Conservation (phyloP, 2,888 invertebrate genomes). For the Spodoptera picta region DNA sequence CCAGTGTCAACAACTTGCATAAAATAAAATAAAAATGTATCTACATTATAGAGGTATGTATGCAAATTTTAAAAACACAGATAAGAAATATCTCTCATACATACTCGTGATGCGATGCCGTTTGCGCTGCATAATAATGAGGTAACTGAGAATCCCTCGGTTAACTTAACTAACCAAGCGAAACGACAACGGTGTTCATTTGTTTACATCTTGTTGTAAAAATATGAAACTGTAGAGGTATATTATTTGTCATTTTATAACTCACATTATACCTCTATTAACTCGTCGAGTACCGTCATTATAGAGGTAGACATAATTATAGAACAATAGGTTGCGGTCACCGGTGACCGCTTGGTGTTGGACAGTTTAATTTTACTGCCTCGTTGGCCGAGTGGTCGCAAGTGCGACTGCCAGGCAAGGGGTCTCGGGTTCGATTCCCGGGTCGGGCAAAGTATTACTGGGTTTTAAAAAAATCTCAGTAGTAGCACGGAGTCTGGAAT, state of each 20-base stretch:
- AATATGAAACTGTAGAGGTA: conserved; percentile 16
- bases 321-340: no score
- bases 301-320: no score
- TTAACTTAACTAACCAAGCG: conserved; percentile 17
- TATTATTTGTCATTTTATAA: not conserved
- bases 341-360: no score
- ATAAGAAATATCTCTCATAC: conserved; percentile 13
- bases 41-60: conserved; percentile 10
- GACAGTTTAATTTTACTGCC: no score
- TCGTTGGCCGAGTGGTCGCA: no score
- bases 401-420: no score
- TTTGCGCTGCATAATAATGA: conserved; percentile 37
- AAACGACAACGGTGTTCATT: conserved; percentile 26
- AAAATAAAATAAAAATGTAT: not conserved
- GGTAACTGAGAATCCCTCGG: conserved; percentile 31
- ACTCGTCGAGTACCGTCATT: no score
- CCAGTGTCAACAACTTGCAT: not conserved
- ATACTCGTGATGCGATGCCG: conserved; percentile 4
- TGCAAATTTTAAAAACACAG: conserved; percentile 15
- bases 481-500: no score
- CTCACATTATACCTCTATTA: no score
- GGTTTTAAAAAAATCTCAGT: no score
- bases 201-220: conserved; percentile 23
- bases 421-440: no score
- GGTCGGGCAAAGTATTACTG: no score